phyloP scores from a whole-genome alignment of 2,113 vertebrate species.

The Salminus brasiliensis region DNA sequence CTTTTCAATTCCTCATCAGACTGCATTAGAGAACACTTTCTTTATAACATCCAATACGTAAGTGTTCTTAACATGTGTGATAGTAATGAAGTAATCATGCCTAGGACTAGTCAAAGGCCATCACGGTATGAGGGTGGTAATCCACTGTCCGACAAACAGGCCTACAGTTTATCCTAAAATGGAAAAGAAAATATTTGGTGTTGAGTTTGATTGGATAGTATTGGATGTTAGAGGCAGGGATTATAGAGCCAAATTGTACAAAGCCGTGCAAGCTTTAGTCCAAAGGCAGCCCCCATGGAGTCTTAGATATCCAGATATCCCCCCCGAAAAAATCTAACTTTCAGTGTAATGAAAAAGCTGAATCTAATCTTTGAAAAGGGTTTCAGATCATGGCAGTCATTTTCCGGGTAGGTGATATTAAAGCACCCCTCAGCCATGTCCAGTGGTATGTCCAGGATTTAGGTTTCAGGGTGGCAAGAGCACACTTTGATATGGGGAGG shows the following conservation, averaged over 20 bases:
- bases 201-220: constrained; percentile 12
- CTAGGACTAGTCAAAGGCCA: constrained; percentile 16
- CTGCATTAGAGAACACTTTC: constrained; percentile 45
- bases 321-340: constrained; percentile 3
- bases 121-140: constrained; percentile 51
- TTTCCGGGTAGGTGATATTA: not conserved
- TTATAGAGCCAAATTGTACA: constrained; percentile 30
- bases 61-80: constrained; percentile 61
- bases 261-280: not conserved
- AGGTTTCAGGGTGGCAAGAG: too few relatives aligned
- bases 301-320: not conserved
- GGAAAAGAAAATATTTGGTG: constrained; percentile 11
- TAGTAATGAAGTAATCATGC: constrained; percentile 30
- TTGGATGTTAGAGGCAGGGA: not conserved
- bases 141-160: constrained; percentile 36
- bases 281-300: not conserved
- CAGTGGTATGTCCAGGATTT: too few relatives aligned
- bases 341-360: constrained; percentile 28
- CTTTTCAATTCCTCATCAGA: constrained; percentile 51
- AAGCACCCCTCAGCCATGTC: too few relatives aligned
- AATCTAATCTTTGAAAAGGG: constrained; percentile 5
- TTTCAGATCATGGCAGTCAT: not conserved
- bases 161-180: constrained; percentile 38
- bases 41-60: constrained; percentile 50
- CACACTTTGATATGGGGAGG: too few relatives aligned